Percentiles rank a stretch among this genome's conserved stretches.
These are phyloP conservation scores for Hippocampus zosterae DNA, from an alignment of 2,113 vertebrate species.

Conservation along the genomic window DNA sequence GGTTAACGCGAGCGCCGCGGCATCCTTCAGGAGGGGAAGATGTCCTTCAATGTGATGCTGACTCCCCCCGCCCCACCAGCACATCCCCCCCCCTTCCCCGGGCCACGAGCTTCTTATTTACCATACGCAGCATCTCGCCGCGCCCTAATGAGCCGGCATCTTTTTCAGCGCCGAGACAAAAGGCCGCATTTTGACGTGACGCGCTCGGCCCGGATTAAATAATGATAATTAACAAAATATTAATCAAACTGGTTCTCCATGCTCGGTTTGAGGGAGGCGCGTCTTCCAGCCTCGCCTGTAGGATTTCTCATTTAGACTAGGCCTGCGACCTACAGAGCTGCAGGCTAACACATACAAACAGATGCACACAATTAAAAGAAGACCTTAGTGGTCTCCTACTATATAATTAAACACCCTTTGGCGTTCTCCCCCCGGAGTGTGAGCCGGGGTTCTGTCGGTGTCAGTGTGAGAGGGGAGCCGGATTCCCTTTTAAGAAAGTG, in stretches of 20 bases:
- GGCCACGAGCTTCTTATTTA: slow-evolving; percentile 64
- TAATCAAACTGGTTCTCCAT: slow-evolving; percentile 59
- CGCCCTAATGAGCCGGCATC: slow-evolving; percentile 62
- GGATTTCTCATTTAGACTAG: slow-evolving; percentile 64
- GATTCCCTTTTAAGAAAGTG: slow-evolving; percentile 29
- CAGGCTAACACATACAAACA: slow-evolving; percentile 50
- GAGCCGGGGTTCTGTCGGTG: slow-evolving; percentile 55
- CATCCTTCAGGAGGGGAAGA: slow-evolving; percentile 58
- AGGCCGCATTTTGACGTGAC: slow-evolving; percentile 43
- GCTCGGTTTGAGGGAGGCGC: slow-evolving; percentile 49
- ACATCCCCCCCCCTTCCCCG: not conserved
- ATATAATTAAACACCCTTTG: slow-evolving; percentile 75
- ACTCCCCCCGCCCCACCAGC: not conserved
- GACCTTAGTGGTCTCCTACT: slow-evolving; percentile 64
- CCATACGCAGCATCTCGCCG: slow-evolving; percentile 61
- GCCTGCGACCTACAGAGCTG: slow-evolving; percentile 56
- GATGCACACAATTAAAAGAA: slow-evolving; percentile 63
- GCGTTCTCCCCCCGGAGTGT: slow-evolving; percentile 38
- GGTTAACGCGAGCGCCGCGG: slow-evolving; percentile 46
- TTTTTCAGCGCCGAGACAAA: slow-evolving; percentile 53
- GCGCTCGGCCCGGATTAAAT: slow-evolving; percentile 62
- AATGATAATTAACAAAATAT: slow-evolving; percentile 76
- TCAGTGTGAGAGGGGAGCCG: slow-evolving; percentile 30
- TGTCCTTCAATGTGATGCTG: slow-evolving; percentile 63
- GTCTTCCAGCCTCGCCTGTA: slow-evolving; percentile 71